These are phyloP conservation scores for Koerneria pararmatus DNA, from an alignment of 2,888 invertebrate genomes.

Conservation along the genomic window DNA sequence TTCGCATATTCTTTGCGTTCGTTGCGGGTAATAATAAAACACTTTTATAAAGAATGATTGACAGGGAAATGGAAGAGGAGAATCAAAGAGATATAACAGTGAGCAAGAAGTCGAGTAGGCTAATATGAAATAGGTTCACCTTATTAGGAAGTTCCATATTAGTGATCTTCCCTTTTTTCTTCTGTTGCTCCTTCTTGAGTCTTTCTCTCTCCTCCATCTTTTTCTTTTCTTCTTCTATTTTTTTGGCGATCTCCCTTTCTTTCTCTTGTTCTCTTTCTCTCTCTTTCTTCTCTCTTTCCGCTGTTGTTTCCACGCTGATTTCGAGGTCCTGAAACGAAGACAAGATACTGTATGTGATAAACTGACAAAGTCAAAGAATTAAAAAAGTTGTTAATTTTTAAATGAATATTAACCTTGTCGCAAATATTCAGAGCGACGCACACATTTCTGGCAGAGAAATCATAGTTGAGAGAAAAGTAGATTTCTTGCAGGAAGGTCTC, in stretches of 20 bases:
- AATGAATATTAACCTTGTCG: slow-evolving; percentile 34
- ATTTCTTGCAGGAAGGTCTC: slow-evolving; percentile 49
- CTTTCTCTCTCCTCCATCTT: slow-evolving; percentile 16
- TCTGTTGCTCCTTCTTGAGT: slow-evolving; percentile 4
- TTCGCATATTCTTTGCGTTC: too few species aligned
- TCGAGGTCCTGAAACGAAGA: slow-evolving; percentile 21
- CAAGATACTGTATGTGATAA: too few species aligned
- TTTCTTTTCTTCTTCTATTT: background rate
- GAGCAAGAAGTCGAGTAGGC: too few species aligned
- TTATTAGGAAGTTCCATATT: too few species aligned
- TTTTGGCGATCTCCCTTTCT: background rate
- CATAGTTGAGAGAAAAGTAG: slow-evolving; percentile 48
- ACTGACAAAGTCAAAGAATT: background rate
- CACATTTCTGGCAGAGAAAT: slow-evolving; percentile 44
- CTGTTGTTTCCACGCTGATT: slow-evolving; percentile 14
- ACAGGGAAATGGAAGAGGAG: background rate
- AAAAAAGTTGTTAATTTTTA: background rate
- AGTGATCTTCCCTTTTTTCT: slow-evolving; percentile 14
- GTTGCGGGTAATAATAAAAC: background rate
- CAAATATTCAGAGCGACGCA: slow-evolving; percentile 47
- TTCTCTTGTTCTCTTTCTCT: slow-evolving; percentile 9
- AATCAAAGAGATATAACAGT: too few species aligned
- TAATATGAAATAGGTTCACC: too few species aligned
- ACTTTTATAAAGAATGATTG: background rate
- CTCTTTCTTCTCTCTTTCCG: slow-evolving; percentile 9